Base-by-base conservation (phyloP, 2,797 vertebrate genomes). In the Smutsia temminckii region DNA sequence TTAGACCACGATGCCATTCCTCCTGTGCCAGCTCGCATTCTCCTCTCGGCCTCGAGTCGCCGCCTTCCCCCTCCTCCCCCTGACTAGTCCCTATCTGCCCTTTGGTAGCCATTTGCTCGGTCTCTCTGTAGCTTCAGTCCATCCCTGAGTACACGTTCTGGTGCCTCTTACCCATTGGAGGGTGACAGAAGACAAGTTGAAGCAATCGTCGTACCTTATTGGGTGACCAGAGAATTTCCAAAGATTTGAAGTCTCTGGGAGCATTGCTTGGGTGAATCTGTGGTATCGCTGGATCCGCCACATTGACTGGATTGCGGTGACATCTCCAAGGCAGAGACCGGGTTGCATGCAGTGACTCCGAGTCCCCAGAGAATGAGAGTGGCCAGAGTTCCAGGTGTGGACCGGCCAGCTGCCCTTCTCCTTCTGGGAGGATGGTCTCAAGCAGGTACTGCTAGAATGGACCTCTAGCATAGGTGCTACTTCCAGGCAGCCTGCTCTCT, bases 381-480 rank as follows among this genome's bases (percentile, higher is more conserved):
- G 32, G 68, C 42, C 49, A 63, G n/a, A 42, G 23, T 40, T 85
- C 20, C 2, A 27, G 53, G 8, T 42, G 23, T n/a, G 11, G 20
- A 29, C 21, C 13, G 29, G 17, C 4, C 74, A 40, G 8, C 18
- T 74, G 14, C 32, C 14, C 14, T 51, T 88, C 21, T 10, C 46
- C 46, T 46, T 46, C 46, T 46, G 2, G 32, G n/a, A 71, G 16
- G 55, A 46, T 0, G 32, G 5, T 42, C 29, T 1, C 57, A 14
- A 49, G 69, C 71, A 71, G 42, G 7, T 37, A 6, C 23, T 79
- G n/a, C 49, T 49, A 53, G 29, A 53, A 46, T 10, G 6, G 8
- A 0, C 49, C 11, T 61, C 7, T 17, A 10, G 8, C 5, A 0
- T 0, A 74, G 17, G 3, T 2, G 25, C 25, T 13, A 11, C 25